A percentile compares a stretch with the other conserved stretches of the same genome.
phyloP scores from a whole-genome alignment of 23 tunicate genomes.

The Ciona savignyi region DNA sequence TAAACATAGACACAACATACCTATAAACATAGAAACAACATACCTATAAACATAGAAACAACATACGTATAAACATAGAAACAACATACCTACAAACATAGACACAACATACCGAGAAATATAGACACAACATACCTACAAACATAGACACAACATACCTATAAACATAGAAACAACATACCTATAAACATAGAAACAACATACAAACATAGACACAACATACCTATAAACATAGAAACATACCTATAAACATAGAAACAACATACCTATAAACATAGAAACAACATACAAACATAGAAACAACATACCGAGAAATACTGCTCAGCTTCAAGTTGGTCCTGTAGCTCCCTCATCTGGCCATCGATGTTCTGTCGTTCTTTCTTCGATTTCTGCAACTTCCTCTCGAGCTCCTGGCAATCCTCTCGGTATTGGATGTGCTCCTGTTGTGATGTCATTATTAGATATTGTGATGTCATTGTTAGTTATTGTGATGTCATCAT shows the following conservation, averaged over 20 bases:
- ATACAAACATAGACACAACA: not conserved
- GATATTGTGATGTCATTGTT: too few relatives aligned
- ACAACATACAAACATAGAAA: not conserved
- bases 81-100: too few relatives aligned
- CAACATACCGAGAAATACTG: conserved; percentile 83
- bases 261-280: conserved; percentile 1
- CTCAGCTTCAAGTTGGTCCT: conserved; percentile 96
- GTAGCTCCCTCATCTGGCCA: conserved; percentile 92
- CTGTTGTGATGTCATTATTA: conserved; percentile 31
- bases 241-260: not conserved
- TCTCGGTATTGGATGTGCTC: conserved; percentile 51
- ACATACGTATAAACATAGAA: too few relatives aligned
- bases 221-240: not conserved
- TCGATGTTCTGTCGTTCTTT: conserved; percentile 65
- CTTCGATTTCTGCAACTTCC: conserved; percentile 57
- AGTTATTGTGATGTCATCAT: too few relatives aligned
- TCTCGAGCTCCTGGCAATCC: conserved; percentile 66
- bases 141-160: not conserved
- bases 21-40: too few relatives aligned
- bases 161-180: not conserved
- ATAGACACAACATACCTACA: too few relatives aligned
- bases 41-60: too few relatives aligned
- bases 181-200: not conserved
- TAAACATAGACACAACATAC: too few relatives aligned
- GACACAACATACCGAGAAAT: too few relatives aligned